These are phyloP conservation scores for Dioctria rufipes DNA, from an alignment of 2,888 invertebrate genomes.

Conservation along the genomic window DNA sequence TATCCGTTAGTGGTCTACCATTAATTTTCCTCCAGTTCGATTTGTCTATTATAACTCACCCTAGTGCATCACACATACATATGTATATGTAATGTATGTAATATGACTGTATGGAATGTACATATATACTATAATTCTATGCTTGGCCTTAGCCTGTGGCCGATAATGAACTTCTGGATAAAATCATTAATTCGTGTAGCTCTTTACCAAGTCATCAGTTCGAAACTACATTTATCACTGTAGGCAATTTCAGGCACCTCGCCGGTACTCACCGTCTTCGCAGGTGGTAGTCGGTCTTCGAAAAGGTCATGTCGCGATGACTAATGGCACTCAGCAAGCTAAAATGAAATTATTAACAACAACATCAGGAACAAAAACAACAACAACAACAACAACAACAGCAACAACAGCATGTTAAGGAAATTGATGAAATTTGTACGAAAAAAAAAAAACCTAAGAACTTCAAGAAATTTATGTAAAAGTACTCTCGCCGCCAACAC, in stretches of 20 bases:
- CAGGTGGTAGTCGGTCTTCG: conserved; percentile 53
- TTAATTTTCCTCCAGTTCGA: conserved; percentile 17
- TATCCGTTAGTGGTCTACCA: conserved; percentile 4
- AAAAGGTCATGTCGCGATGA: conserved; percentile 53
- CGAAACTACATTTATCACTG: conserved; percentile 54
- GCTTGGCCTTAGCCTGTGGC: conserved; percentile 13
- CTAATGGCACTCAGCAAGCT: conserved; percentile 46
- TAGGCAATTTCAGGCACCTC: conserved; percentile 30
- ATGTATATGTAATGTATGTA: no score
- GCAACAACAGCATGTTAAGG: background rate
- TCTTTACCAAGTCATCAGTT: conserved; percentile 54
- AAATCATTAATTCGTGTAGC: conserved; percentile 50
- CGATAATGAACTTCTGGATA: conserved; percentile 55
- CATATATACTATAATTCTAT: conserved; percentile 19
- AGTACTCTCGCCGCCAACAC: conserved; percentile 14
- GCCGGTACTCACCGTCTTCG: conserved; percentile 48
- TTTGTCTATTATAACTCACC: background rate
- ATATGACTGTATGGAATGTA: no score
- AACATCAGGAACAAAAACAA: background rate
- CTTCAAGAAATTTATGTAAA: background rate
- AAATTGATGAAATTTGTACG: conserved; percentile 36
- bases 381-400: background rate
- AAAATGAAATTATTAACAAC: conserved; percentile 48
- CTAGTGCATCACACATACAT: no score
- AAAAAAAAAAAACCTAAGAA: background rate